A percentile compares a stretch with the other conserved stretches of the same genome.
Evolutionary conservation across 2,888 invertebrate genomes (phyloP).

Genomic region (Drosophila tanythrix): DNA sequence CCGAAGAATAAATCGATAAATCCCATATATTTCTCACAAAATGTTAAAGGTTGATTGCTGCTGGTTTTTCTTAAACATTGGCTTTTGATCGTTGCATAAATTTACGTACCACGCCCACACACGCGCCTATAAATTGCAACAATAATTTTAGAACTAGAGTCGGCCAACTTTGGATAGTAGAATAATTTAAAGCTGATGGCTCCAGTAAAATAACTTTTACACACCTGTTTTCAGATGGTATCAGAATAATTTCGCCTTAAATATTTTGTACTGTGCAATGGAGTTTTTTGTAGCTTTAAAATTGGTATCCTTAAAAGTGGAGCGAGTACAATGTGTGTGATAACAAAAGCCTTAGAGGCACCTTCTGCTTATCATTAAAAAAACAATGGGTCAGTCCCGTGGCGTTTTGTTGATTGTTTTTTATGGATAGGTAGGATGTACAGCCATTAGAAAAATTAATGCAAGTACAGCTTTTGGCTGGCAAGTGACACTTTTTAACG

Average conservation of each 20-base stretch:
- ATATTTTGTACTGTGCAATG: background rate
- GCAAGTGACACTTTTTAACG: conserved; percentile 49
- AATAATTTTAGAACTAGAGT: background rate
- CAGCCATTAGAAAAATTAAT: conserved; percentile 10
- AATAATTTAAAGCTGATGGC: background rate
- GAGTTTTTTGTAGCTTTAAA: background rate
- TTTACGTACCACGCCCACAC: background rate
- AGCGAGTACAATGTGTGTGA: background rate
- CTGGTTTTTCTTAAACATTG: background rate
- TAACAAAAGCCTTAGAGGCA: background rate
- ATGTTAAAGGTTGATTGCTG: background rate
- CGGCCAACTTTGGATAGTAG: background rate
- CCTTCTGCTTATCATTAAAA: background rate
- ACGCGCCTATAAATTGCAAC: background rate
- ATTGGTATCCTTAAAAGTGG: background rate
- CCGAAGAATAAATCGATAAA: background rate
- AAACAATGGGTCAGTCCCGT: conserved; percentile 8
- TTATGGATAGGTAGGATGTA: background rate
- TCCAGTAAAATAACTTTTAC: background rate
- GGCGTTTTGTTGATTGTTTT: background rate
- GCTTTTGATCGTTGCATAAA: background rate
- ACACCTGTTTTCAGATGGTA: background rate
- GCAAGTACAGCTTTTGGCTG: background rate
- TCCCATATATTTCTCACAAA: background rate
- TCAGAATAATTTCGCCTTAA: background rate